Evolutionary conservation across 2,113 vertebrate genomes (phyloP), one percentile per base, ranked within the genome.

Genomic region (Etia nguti): DNA sequence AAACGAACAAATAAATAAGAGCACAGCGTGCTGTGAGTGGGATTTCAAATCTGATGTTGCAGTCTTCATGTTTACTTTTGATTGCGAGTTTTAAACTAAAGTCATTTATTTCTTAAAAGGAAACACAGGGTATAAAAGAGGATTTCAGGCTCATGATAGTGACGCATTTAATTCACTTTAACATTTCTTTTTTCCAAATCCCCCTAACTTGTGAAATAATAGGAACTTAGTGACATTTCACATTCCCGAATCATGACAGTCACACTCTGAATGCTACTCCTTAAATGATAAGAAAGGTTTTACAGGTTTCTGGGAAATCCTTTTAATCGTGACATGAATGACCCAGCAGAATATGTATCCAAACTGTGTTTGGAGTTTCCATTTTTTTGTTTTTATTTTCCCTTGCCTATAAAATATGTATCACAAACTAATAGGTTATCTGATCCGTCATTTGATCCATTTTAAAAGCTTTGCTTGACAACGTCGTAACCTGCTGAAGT

Each of bases 191-290:
- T 68, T 38, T 3, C 11, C 6, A 4, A 68, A 68, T 38, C 11
- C 20, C 34, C 60, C 60, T 79, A 31, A 86, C 86, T 55, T 85
- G 52, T 80, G 29, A 68, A 77, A 92, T 87, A 92, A 93, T 84
- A 60, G 20, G 55, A 81, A 41, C 18, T n/a, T 81, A 80, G 56
- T 88, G 60, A 84, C 79, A 86, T 57, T 92, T 93, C 86, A 84
- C 92, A 91, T 82, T 87, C 54, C 60, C 31, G 10, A 22, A 65
- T 84, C 83, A 84, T 43, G 55, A 70, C 85, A 85, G 86, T 91
- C 85, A 81, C 87, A 50, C 9, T 59, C 34, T 52, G 62, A 87
- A 84, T 60, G 43, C 20, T 41, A 11, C 6, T 26, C 24, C 26
- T 79, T 81, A 84, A 82, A 54, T 86, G 34, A 91, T 54, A 79